Evolutionary conservation across 35 echinoderm and acorn worm species (phyloP).

Genomic region (Anneissia japonica): DNA sequence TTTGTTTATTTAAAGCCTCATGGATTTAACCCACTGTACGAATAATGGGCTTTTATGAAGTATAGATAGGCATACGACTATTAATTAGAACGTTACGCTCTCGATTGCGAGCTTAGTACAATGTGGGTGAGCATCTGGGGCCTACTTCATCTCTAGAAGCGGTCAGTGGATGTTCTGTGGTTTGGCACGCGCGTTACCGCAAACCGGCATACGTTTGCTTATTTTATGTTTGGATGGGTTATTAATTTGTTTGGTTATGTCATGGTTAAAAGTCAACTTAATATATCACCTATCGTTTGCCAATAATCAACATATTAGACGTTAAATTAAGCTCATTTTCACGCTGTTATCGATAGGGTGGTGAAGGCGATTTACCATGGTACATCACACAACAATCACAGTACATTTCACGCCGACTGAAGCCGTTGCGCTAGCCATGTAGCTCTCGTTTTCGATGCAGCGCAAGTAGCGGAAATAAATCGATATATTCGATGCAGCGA

Average conservation of each 20-base stretch:
- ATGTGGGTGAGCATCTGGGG: no score
- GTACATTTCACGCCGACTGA: not conserved
- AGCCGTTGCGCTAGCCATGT: not conserved
- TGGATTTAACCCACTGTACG: no score
- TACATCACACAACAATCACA: conserved; percentile 6
- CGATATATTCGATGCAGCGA: not conserved
- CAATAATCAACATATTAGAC: conserved; percentile 3
- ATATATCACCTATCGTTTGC: not conserved
- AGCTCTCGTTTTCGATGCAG: not conserved
- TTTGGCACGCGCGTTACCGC: not conserved
- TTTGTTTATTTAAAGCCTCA: no score
- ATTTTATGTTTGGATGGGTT: not conserved
- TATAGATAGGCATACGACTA: no score
- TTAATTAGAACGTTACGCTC: no score
- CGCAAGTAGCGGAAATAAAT: not conserved
- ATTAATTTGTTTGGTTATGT: not conserved
- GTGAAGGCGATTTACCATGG: conserved; percentile 1
- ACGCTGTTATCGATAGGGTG: not conserved
- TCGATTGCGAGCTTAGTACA: no score
- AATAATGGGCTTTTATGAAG: no score
- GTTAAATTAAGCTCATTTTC: not conserved
- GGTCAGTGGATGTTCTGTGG: no score
- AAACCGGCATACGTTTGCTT: not conserved
- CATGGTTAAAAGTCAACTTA: not conserved
- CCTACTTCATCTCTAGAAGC: no score